Evolutionary conservation across 1,140 invertebrate species (phyloP).

Genomic region (Scylla paramamosain): DNA sequence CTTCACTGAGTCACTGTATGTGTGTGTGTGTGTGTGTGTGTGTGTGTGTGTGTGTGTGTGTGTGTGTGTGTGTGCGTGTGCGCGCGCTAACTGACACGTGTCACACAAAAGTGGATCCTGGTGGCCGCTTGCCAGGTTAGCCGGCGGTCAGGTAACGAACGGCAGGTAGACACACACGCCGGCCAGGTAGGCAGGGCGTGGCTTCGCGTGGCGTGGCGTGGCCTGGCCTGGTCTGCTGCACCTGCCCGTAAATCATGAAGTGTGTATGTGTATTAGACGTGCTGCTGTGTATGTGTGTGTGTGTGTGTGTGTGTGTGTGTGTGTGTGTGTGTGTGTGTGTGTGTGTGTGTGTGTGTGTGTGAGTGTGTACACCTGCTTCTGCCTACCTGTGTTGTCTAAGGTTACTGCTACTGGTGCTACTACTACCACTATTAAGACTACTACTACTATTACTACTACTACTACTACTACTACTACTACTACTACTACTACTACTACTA

Average conservation of each 20-base stretch:
- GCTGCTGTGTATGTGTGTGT: background rate
- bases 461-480: constrained; percentile 44
- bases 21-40: no score
- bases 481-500: constrained; percentile 46
- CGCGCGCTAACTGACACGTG: background rate
- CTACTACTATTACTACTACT: constrained; percentile 32
- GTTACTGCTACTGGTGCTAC: background rate
- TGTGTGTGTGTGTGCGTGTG: no score
- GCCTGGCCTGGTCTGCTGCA: no score
- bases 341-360: no score
- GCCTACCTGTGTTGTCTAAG: no score
- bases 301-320: no score
- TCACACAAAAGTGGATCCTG: background rate
- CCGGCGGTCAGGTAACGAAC: constrained; percentile 1
- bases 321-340: no score
- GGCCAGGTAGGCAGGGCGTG: background rate
- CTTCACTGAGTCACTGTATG: no score
- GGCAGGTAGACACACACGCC: background rate
- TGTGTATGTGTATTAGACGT: background rate
- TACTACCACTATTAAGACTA: constrained; percentile 18
- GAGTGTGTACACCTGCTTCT: no score
- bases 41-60: no score
- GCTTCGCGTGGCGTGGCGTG: no score
- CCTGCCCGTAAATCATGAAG: no score
- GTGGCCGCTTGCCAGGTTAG: background rate